A percentile compares a stretch with the other conserved stretches of the same genome.
Conservation (phyloP, 2,797 vertebrate genomes). For the Enteromius mattozi region DNA sequence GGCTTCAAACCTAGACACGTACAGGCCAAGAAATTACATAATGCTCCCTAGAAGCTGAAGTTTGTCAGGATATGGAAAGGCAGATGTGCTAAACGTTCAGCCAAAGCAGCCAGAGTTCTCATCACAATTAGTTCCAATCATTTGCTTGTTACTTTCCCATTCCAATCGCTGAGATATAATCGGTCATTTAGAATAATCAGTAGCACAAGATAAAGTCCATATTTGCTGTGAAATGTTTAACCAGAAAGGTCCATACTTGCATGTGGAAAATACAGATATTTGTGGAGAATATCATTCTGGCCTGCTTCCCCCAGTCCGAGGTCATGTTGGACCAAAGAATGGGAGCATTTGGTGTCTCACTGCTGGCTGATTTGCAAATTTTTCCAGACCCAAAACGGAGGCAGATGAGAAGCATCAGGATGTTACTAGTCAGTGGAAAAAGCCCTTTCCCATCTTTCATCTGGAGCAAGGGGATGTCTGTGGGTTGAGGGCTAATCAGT, state of each 20-base stretch:
- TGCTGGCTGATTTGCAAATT: slow-evolving; percentile 17
- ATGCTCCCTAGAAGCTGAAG: slow-evolving; percentile 59
- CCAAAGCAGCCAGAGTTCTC: slow-evolving; percentile 48
- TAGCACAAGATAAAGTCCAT: background rate
- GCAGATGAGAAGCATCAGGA: slow-evolving; percentile 25
- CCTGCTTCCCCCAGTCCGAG: background rate
- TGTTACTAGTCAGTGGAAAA: slow-evolving; percentile 18
- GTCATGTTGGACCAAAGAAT: slow-evolving; percentile 1
- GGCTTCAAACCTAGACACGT: slow-evolving; percentile 45
- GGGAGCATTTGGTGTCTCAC: slow-evolving; percentile 24
- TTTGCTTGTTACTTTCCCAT: slow-evolving; percentile 8
- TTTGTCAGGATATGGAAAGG: slow-evolving; percentile 54
- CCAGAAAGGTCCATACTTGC: background rate
- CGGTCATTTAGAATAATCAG: slow-evolving; percentile 19
- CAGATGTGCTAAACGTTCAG: slow-evolving; percentile 34
- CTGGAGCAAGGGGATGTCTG: slow-evolving; percentile 11
- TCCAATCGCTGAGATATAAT: background rate
- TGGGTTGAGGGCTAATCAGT: slow-evolving; percentile 13
- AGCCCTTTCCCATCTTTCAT: slow-evolving; percentile 27
- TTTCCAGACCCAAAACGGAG: slow-evolving; percentile 27
- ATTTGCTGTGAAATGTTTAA: slow-evolving; percentile 5
- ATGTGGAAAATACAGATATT: background rate
- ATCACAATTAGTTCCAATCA: slow-evolving; percentile 13
- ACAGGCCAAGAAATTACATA: slow-evolving; percentile 62
- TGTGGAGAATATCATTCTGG: background rate